Conservation (phyloP, 2,888 invertebrate genomes). For the Synergus umbraculus region DNA sequence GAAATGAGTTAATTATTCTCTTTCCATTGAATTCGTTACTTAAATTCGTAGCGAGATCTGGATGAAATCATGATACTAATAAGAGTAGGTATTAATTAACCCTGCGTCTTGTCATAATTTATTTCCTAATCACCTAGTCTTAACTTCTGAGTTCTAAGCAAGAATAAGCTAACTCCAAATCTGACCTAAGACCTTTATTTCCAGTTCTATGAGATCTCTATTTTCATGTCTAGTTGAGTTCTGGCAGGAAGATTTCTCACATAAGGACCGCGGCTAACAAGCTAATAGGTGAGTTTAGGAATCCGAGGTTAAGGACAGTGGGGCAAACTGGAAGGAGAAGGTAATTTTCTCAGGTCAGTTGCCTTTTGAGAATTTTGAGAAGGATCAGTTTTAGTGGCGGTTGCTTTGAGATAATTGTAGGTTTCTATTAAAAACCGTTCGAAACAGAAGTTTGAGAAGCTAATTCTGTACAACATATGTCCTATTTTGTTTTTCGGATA, state of each 20-base stretch:
- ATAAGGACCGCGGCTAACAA: constrained; percentile 21
- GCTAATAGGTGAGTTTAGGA: constrained; percentile 30
- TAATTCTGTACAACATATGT: neutral
- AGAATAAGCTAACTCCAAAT: neutral
- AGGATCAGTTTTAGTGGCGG: neutral
- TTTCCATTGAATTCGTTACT: neutral
- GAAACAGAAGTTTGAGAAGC: constrained; percentile 38
- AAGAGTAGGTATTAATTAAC: neutral
- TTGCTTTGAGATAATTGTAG: constrained; percentile 19
- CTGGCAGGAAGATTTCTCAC: constrained; percentile 24
- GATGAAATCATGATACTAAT: neutral
- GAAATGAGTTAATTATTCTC: neutral
- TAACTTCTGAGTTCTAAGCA: neutral
- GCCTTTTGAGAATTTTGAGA: constrained; percentile 39
- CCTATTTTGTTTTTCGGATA: constrained; percentile 8
- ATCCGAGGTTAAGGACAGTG: constrained; percentile 24
- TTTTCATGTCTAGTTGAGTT: neutral
- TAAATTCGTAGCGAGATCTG: neutral
- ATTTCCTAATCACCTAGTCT: neutral
- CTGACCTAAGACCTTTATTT: neutral
- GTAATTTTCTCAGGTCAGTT: constrained; percentile 36
- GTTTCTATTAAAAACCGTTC: constrained; percentile 30
- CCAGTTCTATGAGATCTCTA: constrained; percentile 1
- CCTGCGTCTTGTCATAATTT: neutral
- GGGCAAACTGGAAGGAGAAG: neutral